Evolutionary conservation across 2,113 vertebrate species (phyloP).

Genomic region (Plecturocebus donacophilus): DNA sequence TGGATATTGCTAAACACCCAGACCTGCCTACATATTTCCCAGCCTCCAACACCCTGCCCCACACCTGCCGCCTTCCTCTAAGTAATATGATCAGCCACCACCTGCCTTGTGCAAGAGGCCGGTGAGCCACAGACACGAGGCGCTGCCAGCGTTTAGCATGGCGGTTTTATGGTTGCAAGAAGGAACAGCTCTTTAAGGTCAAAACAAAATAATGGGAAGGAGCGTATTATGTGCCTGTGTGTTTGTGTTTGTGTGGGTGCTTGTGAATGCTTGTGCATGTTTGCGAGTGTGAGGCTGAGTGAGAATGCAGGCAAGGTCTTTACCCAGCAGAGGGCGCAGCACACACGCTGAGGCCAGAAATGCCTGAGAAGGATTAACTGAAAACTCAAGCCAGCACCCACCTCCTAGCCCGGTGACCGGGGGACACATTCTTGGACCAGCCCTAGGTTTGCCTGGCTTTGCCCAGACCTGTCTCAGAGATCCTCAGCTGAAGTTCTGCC

Average conservation of each 20-base stretch:
- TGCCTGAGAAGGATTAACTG: background rate
- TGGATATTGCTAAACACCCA: background rate
- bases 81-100: background rate
- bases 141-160: background rate
- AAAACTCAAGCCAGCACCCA: background rate
- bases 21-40: background rate
- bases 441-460: background rate
- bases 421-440: fast-evolving
- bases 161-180: background rate
- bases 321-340: conserved; percentile 70
- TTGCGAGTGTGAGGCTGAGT: background rate
- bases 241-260: background rate
- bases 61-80: background rate
- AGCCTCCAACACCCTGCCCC: too few relatives aligned
- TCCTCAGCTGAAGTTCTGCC: background rate
- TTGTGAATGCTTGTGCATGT: too few relatives aligned
- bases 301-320: background rate
- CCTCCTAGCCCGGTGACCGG: background rate
- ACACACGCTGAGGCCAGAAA: fast-evolving
- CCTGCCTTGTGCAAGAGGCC: background rate
- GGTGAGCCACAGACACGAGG: background rate
- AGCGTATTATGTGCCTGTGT: fast-evolving
- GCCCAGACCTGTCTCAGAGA: background rate
- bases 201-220: background rate
- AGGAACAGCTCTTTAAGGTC: background rate